These are phyloP conservation scores for Brachypalpus laphriformis DNA, from an alignment of 2,888 invertebrate species.

Conservation along the genomic window DNA sequence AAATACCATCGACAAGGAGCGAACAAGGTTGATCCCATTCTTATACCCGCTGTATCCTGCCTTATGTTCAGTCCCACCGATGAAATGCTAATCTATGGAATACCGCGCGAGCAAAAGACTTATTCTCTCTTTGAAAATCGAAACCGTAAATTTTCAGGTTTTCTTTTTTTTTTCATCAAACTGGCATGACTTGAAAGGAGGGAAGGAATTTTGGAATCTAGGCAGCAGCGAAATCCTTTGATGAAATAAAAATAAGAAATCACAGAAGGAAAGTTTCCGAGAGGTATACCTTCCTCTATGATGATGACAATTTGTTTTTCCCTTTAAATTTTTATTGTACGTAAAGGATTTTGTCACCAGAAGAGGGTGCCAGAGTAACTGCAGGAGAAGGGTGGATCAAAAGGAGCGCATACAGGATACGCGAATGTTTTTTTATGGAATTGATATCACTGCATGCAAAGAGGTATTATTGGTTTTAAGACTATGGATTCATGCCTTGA, in stretches of 20 bases:
- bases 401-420: conserved; percentile 3
- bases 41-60: conserved; percentile 33
- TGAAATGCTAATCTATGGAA: conserved; percentile 70
- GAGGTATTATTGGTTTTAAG: conserved; percentile 33
- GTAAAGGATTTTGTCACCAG: conserved; percentile 56
- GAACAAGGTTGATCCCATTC: conserved; percentile 64
- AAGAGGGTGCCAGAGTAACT: background rate
- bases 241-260: conserved; percentile 59
- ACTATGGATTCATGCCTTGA: background rate
- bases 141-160: conserved; percentile 69
- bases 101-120: conserved; percentile 41
- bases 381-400: background rate
- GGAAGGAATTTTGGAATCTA: too few relatives aligned
- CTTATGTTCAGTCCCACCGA: conserved; percentile 53
- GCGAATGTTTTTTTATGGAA: conserved; percentile 34
- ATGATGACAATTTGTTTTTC: conserved; percentile 65
- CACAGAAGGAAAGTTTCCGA: conserved; percentile 40
- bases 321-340: conserved; percentile 9
- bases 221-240: conserved; percentile 57
- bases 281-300: conserved; percentile 22
- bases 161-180: conserved; percentile 47
- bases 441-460: conserved; percentile 36
- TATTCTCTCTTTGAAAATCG: conserved; percentile 64
- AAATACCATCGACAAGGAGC: conserved; percentile 69
- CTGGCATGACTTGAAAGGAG: conserved; percentile 24